phyloP scores from a whole-genome alignment of 2,888 invertebrate genomes.

The Ichneumoninae sp. region DNA sequence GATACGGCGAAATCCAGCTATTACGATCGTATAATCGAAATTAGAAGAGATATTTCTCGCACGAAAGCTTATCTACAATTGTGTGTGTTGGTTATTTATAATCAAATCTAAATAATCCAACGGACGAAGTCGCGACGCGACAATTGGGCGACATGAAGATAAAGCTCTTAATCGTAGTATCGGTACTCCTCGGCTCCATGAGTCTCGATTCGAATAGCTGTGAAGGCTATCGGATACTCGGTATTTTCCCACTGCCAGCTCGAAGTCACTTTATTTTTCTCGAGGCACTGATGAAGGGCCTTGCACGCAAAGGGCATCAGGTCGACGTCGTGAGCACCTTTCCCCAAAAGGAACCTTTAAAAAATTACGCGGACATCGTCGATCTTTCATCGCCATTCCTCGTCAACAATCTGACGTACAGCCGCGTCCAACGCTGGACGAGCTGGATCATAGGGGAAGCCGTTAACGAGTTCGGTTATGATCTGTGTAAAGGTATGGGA shows the following conservation, averaged over 20 bases:
- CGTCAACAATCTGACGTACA: slow-evolving; percentile 48
- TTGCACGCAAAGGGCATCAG: slow-evolving; percentile 85
- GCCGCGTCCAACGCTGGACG: background rate
- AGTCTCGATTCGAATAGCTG: background rate
- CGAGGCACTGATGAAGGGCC: slow-evolving; percentile 82
- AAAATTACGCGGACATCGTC: slow-evolving; percentile 83
- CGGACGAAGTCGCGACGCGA: background rate
- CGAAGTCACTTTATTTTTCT: slow-evolving; percentile 85
- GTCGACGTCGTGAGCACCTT: slow-evolving; percentile 83
- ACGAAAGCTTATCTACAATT: too few relatives aligned
- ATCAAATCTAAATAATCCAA: background rate
- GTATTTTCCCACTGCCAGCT: slow-evolving; percentile 83
- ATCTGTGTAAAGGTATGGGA: slow-evolving; percentile 70
- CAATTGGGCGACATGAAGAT: background rate
- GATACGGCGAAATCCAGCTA: background rate
- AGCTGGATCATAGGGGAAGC: slow-evolving; percentile 24
- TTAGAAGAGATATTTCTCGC: too few relatives aligned
- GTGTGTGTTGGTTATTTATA: background rate
- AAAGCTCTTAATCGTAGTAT: background rate
- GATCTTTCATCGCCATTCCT: slow-evolving; percentile 45
- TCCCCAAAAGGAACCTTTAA: slow-evolving; percentile 78
- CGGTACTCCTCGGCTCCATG: background rate
- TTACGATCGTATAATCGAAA: too few relatives aligned
- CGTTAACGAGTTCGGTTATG: slow-evolving; percentile 62
- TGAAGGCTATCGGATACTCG: slow-evolving; percentile 82